Evolutionary conservation across 1,140 invertebrate species (phyloP).

Genomic region (Caenorhabditis brenneri): DNA sequence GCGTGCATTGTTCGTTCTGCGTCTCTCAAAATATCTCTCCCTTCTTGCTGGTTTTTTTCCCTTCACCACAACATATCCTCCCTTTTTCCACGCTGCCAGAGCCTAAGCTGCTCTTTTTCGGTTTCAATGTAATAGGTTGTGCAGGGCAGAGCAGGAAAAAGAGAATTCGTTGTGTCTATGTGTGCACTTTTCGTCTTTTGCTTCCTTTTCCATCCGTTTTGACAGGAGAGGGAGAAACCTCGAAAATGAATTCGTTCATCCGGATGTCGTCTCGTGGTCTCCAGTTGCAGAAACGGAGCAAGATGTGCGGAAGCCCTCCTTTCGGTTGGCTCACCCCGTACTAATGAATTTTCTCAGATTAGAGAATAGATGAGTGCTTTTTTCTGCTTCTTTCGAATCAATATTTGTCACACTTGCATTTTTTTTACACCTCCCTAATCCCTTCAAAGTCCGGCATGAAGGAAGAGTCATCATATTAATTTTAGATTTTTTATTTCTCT

Average conservation of each 20-base stretch:
- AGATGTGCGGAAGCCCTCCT: not conserved
- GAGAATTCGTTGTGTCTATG: not conserved
- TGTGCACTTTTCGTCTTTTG: not conserved
- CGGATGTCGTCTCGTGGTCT: not conserved
- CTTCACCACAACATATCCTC: not conserved
- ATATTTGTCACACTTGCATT: slow-evolving; percentile 13
- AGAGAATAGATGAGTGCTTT: slow-evolving; percentile 42
- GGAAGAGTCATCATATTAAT: too few relatives aligned
- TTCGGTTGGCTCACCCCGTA: not conserved
- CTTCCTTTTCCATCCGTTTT: not conserved
- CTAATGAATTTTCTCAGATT: slow-evolving; percentile 44
- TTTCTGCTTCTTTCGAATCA: slow-evolving; percentile 28
- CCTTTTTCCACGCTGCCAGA: not conserved
- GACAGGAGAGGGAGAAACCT: not conserved
- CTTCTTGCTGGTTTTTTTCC: not conserved
- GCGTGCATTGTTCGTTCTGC: not conserved
- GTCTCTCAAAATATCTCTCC: not conserved
- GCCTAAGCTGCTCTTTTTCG: not conserved
- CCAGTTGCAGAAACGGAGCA: not conserved
- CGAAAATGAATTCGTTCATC: slow-evolving; percentile 4
- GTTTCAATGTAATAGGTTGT: slow-evolving; percentile 9
- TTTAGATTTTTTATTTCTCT: too few relatives aligned
- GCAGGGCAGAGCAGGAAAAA: not conserved
- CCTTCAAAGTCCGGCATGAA: too few relatives aligned
- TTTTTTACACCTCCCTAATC: not conserved